Evolutionary conservation across 2,113 vertebrate genomes (phyloP), one percentile per base, ranked within the genome.

Genomic region (Poeciliopsis prolifica): DNA sequence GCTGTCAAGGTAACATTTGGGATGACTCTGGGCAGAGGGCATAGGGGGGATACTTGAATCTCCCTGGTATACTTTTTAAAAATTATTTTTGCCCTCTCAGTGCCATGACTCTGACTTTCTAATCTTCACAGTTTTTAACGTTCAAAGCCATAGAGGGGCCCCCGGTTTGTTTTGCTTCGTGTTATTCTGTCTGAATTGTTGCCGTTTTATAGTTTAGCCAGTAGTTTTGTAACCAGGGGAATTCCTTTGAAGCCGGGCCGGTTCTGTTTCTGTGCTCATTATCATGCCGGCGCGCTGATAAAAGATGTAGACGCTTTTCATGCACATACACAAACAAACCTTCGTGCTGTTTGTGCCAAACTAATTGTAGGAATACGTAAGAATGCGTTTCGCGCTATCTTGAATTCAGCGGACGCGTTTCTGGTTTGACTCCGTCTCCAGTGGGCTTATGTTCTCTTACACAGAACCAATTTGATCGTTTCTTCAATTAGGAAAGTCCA

Each of bases 201-300:
- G 44, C 42, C 37, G 24, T 67, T 72, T 74, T 58, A 35, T 19
- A 42, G 15, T 67, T 70, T 5, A 11, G 19, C 70, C 65, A 62
- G 3, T 28, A 60, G 2, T 28, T 66, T 40, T 22, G 12, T 1
- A 60, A n/a, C 30, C 68, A 48, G 1, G 58, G 54, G 28, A 75
- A 14, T 68, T 0, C 67, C 62, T 88, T 80, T 82, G 79, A 87
- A 80, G 82, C 78, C 58, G 26, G 0, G 11, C 4, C 42, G 24
- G 14, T 84, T 79, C 60, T 58, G 22, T 65, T 67, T 76, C 75
- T 74, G 61, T 83, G 86, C 78, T 83, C 74, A 77, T 87, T 87
- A 81, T 77, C 42, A 66, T 64, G 80, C 72, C 26, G 54, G 78
- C 80, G 82, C 65, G 65, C 72, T 24, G 74, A 85, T 91, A 54